Base-by-base conservation (phyloP, 2,113 vertebrate species). In the Pseudolaguvia tuberculata region DNA sequence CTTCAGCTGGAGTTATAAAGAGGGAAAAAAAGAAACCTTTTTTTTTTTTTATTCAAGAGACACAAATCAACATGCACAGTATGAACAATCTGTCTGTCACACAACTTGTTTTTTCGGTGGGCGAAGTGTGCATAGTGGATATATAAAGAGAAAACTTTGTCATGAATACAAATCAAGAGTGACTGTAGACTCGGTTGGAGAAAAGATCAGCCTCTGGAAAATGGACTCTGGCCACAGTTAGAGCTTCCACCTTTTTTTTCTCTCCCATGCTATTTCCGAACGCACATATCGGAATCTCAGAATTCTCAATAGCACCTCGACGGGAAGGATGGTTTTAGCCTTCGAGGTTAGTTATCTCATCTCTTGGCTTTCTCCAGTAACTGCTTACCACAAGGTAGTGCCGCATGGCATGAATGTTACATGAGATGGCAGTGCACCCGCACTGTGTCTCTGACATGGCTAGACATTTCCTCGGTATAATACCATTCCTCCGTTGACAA, bases 291-390 rank as follows among this genome's bases (percentile, higher is more conserved):
- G 87, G 86, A 89, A 89, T 88, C 84, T 82, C 81, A 85, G 55
- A 85, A 86, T 89, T 87, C 88, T 86, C 88, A 84, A 90, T 90
- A 85, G 88, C 87, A 84, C 87, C 79, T 78, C 86, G 84, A 86
- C 86, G 85, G 88, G 88, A 76, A 88, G 87, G 82, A 84, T 83
- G 79, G 82, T 84, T 83, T 86, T 83, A 84, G 84, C 86, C 84
- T 81, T 70, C 76, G 56, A 85, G 85, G 80, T 83, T 85, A 86
- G 87, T 83, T 87, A 86, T 88, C 85, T 85, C 85, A 85, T 88
- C 86, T 87, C 87, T 89, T 86, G 21, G 84, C 85, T 80, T 85
- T 82, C 87, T 89, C 86, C 87, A 83, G 87, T 88, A 88, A 85
- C 84, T 76, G 83, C 89, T 89, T 87, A 88, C 89, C 88, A 85